These are phyloP conservation scores for Papio anubis DNA, from an alignment of 2,113 vertebrate genomes.

Conservation along the genomic window DNA sequence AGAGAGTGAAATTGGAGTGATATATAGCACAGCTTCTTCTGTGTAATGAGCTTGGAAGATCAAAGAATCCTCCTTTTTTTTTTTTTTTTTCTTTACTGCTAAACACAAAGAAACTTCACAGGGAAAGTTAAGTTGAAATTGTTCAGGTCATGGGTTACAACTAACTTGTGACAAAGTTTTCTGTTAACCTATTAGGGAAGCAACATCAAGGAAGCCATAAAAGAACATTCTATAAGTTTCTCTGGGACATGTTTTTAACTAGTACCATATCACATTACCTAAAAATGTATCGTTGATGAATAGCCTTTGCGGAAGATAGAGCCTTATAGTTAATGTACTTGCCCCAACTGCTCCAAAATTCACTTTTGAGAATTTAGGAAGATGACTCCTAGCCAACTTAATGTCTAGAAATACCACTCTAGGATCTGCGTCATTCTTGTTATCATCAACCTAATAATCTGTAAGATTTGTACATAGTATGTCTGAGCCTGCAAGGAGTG, in stretches of 20 bases:
- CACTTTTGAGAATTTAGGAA: background rate
- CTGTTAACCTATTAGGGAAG: background rate
- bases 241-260: background rate
- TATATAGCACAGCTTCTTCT: background rate
- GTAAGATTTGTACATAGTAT: background rate
- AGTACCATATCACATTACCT: background rate
- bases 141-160: background rate
- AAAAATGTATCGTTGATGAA: background rate
- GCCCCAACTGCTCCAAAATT: background rate
- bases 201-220: background rate
- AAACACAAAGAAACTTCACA: background rate
- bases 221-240: background rate
- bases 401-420: background rate
- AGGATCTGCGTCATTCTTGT: background rate
- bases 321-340: background rate
- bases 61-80: background rate
- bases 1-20: background rate
- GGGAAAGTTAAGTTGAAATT: background rate
- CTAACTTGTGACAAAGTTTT: background rate
- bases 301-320: background rate
- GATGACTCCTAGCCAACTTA: background rate
- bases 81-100: background rate
- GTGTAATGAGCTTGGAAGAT: background rate
- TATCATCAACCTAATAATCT: background rate
- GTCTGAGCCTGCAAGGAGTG: background rate